Evolutionary conservation across 2,888 invertebrate genomes (phyloP).

Genomic region (Anoplius nigerrimus): DNA sequence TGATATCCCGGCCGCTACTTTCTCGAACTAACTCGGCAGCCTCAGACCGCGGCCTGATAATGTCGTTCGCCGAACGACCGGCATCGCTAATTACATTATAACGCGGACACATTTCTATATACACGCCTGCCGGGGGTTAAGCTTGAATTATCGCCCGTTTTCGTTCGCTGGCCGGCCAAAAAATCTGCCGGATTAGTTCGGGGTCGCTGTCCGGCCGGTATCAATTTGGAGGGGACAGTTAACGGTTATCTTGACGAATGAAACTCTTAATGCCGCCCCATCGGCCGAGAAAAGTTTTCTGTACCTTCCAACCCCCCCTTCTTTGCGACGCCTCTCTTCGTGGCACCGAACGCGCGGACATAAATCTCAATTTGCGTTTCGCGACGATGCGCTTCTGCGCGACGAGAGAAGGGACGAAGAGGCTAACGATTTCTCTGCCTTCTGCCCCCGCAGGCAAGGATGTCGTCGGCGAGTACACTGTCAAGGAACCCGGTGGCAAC

Average conservation of each 20-base stretch:
- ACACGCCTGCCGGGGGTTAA: too few relatives aligned
- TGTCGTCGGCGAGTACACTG: conserved; percentile 83
- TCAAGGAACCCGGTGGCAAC: conserved; percentile 81
- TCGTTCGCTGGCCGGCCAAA: background rate
- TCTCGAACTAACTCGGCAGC: background rate
- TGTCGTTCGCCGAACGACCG: too few relatives aligned
- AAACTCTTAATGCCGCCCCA: conserved; percentile 1
- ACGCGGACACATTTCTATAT: too few relatives aligned
- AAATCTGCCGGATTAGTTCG: background rate
- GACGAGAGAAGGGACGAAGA: too few relatives aligned
- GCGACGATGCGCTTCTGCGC: background rate
- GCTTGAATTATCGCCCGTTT: background rate
- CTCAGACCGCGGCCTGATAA: too few relatives aligned
- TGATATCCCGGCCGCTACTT: background rate
- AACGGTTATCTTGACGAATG: conserved; percentile 16
- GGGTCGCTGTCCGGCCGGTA: background rate
- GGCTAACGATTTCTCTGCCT: conserved; percentile 6
- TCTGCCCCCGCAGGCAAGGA: conserved; percentile 81
- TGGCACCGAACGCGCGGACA: background rate
- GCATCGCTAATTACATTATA: too few relatives aligned
- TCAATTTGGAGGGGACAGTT: conserved; percentile 1
- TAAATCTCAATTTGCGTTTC: conserved; percentile 20
- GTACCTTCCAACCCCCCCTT: too few relatives aligned
- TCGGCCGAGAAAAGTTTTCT: background rate
- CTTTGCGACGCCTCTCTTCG: background rate